These are phyloP conservation scores for Cygnus atratus DNA, from an alignment of 2,113 vertebrate species.

Conservation along the genomic window DNA sequence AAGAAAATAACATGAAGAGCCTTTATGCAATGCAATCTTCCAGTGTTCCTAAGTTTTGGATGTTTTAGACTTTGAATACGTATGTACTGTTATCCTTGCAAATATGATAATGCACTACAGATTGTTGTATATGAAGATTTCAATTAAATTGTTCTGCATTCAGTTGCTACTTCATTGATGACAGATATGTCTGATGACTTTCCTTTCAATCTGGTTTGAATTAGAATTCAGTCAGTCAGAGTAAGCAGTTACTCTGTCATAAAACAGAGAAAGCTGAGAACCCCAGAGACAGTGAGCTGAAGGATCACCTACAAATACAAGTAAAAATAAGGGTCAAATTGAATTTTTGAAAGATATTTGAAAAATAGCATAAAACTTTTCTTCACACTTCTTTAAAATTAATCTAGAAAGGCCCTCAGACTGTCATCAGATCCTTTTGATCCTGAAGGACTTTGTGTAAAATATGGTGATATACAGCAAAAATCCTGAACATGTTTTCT, in stretches of 20 bases:
- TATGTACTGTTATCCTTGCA: neutral
- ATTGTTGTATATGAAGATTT: neutral
- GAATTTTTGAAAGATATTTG: neutral
- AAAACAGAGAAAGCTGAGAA: neutral
- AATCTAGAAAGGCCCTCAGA: neutral
- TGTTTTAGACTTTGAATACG: neutral
- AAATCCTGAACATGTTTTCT: neutral
- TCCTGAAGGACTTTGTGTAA: neutral
- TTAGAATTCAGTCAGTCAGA: neutral
- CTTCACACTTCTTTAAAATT: neutral
- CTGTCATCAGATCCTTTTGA: neutral
- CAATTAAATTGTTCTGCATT: neutral
- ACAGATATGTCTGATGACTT: neutral
- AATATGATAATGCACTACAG: neutral
- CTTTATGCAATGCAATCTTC: neutral
- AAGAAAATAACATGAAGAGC: neutral
- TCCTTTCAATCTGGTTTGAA: neutral
- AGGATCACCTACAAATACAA: neutral
- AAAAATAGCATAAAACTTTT: neutral
- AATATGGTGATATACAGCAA: neutral
- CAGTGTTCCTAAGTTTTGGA: neutral
- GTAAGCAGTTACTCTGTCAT: neutral
- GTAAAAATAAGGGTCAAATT: neutral
- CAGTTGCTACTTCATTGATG: neutral
- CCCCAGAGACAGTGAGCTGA: neutral